A percentile compares a stretch with the other conserved stretches of the same genome.
Conservation (phyloP, 2,888 invertebrate species). For the Brachylomia viminalis region DNA sequence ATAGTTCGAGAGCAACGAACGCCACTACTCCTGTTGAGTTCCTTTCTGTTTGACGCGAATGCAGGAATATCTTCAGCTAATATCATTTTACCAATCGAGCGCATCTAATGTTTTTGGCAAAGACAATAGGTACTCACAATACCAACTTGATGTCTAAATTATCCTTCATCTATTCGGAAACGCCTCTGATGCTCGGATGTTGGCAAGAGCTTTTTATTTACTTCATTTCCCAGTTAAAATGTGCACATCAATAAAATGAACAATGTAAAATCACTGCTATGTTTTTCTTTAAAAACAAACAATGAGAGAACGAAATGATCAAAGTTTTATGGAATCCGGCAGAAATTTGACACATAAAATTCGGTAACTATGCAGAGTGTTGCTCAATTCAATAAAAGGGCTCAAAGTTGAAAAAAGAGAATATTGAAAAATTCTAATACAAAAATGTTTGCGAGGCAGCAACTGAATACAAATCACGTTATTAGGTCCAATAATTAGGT, state of each 20-base stretch:
- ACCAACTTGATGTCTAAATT: not conserved
- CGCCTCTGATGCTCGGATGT: not conserved
- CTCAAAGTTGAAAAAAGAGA: constrained; percentile 6
- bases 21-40: not conserved
- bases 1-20: constrained; percentile 14
- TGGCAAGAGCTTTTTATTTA: constrained; percentile 12
- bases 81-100: not conserved
- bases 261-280: constrained; percentile 17
- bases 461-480: constrained; percentile 52
- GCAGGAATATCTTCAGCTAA: not conserved
- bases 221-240: constrained; percentile 17
- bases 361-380: constrained; percentile 20
- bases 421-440: constrained; percentile 29
- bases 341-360: constrained; percentile 26
- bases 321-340: constrained; percentile 15
- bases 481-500: constrained; percentile 50
- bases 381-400: constrained; percentile 26
- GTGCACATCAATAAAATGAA: constrained; percentile 21
- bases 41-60: not conserved
- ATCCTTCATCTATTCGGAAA: constrained; percentile 21
- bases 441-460: constrained; percentile 20
- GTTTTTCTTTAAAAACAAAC: constrained; percentile 21
- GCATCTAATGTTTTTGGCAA: not conserved
- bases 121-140: not conserved
- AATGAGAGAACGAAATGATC: constrained; percentile 10